These are phyloP conservation scores for Pseudachorutes palmiensis DNA, from an alignment of 1,140 invertebrate genomes.

Conservation along the genomic window DNA sequence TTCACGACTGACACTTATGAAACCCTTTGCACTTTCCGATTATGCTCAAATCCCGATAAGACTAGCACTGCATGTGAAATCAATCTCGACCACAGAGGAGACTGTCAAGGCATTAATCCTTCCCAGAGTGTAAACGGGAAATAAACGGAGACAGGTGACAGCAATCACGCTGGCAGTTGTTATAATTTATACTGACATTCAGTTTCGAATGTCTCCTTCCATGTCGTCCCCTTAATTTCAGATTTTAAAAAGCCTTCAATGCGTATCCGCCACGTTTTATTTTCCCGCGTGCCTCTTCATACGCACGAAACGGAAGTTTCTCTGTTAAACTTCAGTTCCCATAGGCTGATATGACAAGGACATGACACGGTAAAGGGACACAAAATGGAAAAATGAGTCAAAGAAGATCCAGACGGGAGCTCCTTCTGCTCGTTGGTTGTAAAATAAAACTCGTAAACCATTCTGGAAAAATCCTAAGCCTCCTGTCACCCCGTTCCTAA, in stretches of 20 bases:
- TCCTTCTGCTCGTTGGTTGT: too few species aligned
- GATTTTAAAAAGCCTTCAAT: neutral
- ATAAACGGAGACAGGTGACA: neutral
- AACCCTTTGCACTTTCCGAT: neutral
- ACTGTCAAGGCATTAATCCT: too few species aligned
- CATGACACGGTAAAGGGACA: neutral
- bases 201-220: neutral
- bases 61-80: neutral
- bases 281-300: neutral
- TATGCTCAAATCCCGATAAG: neutral
- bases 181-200: neutral
- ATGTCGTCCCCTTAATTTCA: neutral
- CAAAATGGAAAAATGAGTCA: neutral
- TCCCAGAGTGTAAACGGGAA: too few species aligned
- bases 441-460: neutral
- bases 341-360: neutral
- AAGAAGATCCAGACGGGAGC: neutral
- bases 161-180: neutral
- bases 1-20: neutral
- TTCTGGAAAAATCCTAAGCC: too few species aligned
- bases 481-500: neutral
- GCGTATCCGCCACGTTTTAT: neutral
- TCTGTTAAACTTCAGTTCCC: neutral
- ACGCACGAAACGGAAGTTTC: slow-evolving; percentile 6
- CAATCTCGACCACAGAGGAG: too few species aligned